Base-by-base conservation (phyloP, 2,888 invertebrate genomes). In the Actias luna region DNA sequence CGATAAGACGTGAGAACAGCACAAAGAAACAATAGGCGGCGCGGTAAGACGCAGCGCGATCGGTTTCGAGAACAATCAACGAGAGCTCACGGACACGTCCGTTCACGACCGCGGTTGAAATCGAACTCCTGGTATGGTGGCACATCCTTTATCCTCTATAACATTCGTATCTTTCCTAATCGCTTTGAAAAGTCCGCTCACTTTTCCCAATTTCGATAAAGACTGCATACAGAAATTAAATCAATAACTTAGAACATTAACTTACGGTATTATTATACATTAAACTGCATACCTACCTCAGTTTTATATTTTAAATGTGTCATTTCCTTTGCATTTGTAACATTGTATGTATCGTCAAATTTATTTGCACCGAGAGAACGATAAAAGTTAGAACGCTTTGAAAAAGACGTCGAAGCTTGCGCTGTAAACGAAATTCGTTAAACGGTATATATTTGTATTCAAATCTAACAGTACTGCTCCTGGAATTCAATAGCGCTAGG, bases 311-410 rank as follows among this genome's bases (percentile, higher is more conserved):
- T 50, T 22, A 50, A 22, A 22, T 12, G 22, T 1, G 12, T 50
- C 22, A 12, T 29, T 55, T 29, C 29, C 8, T 55, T 55, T 12
- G 16, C 14, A 5, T 52, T 27, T 52, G 27, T 3, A 52, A 27
- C 16, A 10, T 52, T n/a, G 29, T 55, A 62, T 50, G 25, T 63
- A 58, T 14, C 60, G 36, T 57, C 63, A 36, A 5, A 61, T 63
- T 60, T 29, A n/a, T 29, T 55, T 16, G 12, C 29, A 5, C 55
- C 66, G 18, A 66, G 63, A 5, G 68, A 64, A 25, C 65, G 61
- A 62, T 65, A 66, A 58, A 63, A 66, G 4, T 65, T 50, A 18
- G 29, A 16, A 35, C 33, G 35, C 5, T 35, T 60, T 5, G 60
- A 52, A 31, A 60, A 22, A 12, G 46, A 50, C 22, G 14, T 50